A percentile compares a stretch with the other conserved stretches of the same genome.
Evolutionary conservation across 2,888 invertebrate species (phyloP).

Genomic region (Heliconius sara): DNA sequence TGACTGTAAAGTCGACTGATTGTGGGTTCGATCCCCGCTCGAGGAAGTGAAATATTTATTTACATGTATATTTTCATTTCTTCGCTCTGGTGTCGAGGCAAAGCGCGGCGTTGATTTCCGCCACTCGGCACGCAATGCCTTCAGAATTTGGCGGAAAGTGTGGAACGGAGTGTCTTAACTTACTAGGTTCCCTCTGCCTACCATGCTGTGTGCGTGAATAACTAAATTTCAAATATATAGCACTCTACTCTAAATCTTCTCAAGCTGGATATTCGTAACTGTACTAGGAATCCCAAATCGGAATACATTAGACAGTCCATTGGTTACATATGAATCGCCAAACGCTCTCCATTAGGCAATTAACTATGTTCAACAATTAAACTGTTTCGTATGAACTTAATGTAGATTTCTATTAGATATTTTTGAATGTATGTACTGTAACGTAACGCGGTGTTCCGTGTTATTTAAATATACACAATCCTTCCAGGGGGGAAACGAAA

Average conservation of each 20-base stretch:
- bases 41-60: too few relatives aligned
- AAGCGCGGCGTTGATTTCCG: too few relatives aligned
- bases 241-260: background rate
- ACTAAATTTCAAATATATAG: background rate
- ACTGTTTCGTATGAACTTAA: background rate
- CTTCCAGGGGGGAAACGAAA: background rate
- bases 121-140: too few relatives aligned
- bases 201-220: too few relatives aligned
- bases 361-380: constrained; percentile 14
- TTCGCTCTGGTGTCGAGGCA: too few relatives aligned
- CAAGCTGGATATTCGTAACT: background rate
- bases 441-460: background rate
- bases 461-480: background rate
- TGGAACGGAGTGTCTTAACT: too few relatives aligned
- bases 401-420: background rate
- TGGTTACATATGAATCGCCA: constrained; percentile 6
- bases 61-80: too few relatives aligned
- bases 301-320: constrained; percentile 14
- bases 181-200: too few relatives aligned
- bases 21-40: too few relatives aligned
- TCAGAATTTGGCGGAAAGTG: too few relatives aligned
- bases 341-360: background rate
- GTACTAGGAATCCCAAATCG: background rate
- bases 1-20: too few relatives aligned
- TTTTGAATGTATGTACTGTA: background rate